A percentile compares a stretch with the other conserved stretches of the same genome.
These are phyloP conservation scores for Calliphora vomitoria DNA, from an alignment of 2,888 invertebrate genomes.

Conservation along the genomic window DNA sequence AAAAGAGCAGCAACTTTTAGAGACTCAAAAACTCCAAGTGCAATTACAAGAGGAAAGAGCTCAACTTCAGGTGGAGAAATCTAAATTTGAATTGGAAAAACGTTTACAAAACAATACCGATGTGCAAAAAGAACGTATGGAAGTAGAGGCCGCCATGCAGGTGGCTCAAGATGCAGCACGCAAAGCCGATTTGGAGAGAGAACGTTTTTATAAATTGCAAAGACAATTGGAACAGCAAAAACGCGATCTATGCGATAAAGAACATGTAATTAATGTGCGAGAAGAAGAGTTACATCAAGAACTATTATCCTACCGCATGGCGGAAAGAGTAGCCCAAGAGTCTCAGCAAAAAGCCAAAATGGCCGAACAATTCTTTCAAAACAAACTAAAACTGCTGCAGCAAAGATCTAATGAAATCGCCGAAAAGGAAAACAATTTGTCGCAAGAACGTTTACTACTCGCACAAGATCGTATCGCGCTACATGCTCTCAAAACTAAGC, in stretches of 20 bases:
- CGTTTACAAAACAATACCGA: conserved; percentile 77
- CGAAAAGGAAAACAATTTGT: conserved; percentile 82
- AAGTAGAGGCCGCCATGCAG: conserved; percentile 82
- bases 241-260: conserved; percentile 81
- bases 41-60: conserved; percentile 82
- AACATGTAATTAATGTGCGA: conserved; percentile 79
- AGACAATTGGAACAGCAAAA: conserved; percentile 82
- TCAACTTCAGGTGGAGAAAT: conserved; percentile 79
- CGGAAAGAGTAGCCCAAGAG: conserved; percentile 79
- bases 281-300: conserved; percentile 82
- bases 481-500: conserved; percentile 79
- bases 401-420: conserved; percentile 80
- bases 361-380: conserved; percentile 80
- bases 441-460: conserved; percentile 82
- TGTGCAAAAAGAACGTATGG: conserved; percentile 79
- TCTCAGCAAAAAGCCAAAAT: conserved; percentile 78
- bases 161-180: conserved; percentile 83
- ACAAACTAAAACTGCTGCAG: conserved; percentile 81
- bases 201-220: conserved; percentile 81
- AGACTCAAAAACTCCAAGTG: conserved; percentile 79
- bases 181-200: conserved; percentile 83
- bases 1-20: conserved; percentile 81
- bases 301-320: conserved; percentile 79
- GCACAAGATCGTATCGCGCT: conserved; percentile 83
- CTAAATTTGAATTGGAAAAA: conserved; percentile 81